Evolutionary conservation across 2,113 vertebrate species (phyloP).

Genomic region (Hippolais icterina): DNA sequence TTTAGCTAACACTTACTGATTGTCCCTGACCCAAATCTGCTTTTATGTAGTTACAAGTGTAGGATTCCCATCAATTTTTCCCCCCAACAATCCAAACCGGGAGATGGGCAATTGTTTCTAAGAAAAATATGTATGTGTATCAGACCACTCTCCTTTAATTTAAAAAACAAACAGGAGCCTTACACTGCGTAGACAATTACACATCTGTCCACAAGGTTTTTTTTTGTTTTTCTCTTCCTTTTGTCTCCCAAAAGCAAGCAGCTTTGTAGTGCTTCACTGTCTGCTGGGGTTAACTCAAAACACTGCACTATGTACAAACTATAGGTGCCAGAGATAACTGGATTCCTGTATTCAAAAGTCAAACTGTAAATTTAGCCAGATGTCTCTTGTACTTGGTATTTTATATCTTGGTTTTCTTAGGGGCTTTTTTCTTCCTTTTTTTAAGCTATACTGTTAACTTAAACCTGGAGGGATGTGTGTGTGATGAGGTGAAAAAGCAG

Average conservation of each 20-base stretch:
- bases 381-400: not conserved
- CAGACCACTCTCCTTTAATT: not conserved
- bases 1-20: not conserved
- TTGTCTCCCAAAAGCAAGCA: not conserved
- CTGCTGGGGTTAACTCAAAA: not conserved
- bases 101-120: not conserved
- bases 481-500: not conserved
- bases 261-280: not conserved
- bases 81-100: not conserved
- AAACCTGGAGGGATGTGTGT: not conserved
- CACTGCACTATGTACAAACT: not conserved
- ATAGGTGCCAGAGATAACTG: not conserved
- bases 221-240: not conserved
- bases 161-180: not conserved
- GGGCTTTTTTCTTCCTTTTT: not conserved
- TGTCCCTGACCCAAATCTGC: not conserved
- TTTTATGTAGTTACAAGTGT: not conserved
- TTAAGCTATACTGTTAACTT: not conserved
- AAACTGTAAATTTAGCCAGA: not conserved
- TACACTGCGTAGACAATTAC: not conserved
- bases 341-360: not conserved
- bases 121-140: not conserved
- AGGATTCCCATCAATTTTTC: not conserved
- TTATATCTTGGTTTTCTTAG: not conserved
- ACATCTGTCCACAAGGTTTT: not conserved